A percentile compares a stretch with the other conserved stretches of the same genome.
phyloP scores from a whole-genome alignment of 2,888 invertebrate genomes.

The Diabrotica balteata region DNA sequence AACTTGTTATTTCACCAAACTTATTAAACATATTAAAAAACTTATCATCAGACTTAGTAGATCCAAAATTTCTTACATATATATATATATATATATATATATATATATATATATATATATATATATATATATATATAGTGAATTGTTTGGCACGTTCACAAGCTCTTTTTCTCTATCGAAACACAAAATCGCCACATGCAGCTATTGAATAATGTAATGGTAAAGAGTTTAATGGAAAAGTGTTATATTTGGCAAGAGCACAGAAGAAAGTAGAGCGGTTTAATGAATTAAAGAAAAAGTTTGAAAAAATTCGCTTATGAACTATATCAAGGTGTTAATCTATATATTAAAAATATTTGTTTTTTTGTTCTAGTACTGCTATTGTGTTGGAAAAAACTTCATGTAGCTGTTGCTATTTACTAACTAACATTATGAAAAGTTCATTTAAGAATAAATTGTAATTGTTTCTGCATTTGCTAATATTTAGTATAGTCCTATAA shows the following conservation, averaged over 20 bases:
- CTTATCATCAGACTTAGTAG: conserved; percentile 88
- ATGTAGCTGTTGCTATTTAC: no score
- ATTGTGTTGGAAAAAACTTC: no score
- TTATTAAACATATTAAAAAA: conserved; percentile 88
- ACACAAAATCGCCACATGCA: conserved; percentile 92
- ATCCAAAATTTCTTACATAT: conserved; percentile 97
- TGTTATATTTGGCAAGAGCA: conserved; percentile 94
- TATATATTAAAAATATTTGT: conserved; percentile 78
- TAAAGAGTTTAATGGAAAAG: conserved; percentile 77
- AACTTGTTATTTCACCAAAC: conserved; percentile 90
- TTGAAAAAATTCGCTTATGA: conserved; percentile 93
- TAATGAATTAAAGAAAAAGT: conserved; percentile 93
- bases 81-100: no score
- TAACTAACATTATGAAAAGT: no score
- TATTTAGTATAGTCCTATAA: no score
- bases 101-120: no score
- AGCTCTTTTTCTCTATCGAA: no score
- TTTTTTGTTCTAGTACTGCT: no score
- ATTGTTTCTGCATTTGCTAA: no score
- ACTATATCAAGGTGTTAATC: conserved; percentile 71
- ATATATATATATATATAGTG: no score
- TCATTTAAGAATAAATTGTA: no score
- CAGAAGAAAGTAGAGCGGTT: conserved; percentile 98
- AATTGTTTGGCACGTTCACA: no score
- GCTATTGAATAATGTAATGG: conserved; percentile 92